A percentile compares a stretch with the other conserved stretches of the same genome.
phyloP scores from a whole-genome alignment of 2,888 invertebrate genomes.

The Leptura quadrifasciata region DNA sequence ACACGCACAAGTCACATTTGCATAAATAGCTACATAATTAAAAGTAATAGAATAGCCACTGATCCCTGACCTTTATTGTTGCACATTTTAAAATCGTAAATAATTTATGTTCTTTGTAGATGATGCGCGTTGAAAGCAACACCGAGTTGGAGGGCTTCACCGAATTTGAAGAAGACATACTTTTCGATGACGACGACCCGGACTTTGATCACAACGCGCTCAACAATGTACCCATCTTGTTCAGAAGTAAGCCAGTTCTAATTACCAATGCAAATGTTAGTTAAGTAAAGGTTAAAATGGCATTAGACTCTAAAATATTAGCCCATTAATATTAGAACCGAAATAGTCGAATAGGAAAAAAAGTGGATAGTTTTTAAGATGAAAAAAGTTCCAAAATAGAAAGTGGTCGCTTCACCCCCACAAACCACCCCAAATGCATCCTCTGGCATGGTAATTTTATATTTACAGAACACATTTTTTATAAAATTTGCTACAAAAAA shows the following conservation, averaged over 20 bases:
- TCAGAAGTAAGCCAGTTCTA: constrained; percentile 58
- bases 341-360: too few relatives aligned
- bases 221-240: constrained; percentile 58
- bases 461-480: too few relatives aligned
- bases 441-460: too few relatives aligned
- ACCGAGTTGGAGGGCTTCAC: constrained; percentile 68
- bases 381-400: too few relatives aligned
- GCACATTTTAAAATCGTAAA: neutral
- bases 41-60: too few relatives aligned
- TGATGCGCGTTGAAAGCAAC: constrained; percentile 69
- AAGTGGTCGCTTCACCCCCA: too few relatives aligned
- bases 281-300: neutral
- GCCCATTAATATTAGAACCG: too few relatives aligned
- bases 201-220: constrained; percentile 66
- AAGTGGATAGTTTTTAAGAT: too few relatives aligned
- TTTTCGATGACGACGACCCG: constrained; percentile 71
- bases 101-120: constrained; percentile 48
- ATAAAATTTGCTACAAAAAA: too few relatives aligned
- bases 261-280: neutral
- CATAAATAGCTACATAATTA: too few relatives aligned
- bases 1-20: too few relatives aligned
- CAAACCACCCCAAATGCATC: too few relatives aligned
- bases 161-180: constrained; percentile 71
- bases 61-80: neutral
- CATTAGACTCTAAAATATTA: neutral